These are phyloP conservation scores for Caradrina kadenii DNA, from an alignment of 2,888 invertebrate species.

Conservation along the genomic window DNA sequence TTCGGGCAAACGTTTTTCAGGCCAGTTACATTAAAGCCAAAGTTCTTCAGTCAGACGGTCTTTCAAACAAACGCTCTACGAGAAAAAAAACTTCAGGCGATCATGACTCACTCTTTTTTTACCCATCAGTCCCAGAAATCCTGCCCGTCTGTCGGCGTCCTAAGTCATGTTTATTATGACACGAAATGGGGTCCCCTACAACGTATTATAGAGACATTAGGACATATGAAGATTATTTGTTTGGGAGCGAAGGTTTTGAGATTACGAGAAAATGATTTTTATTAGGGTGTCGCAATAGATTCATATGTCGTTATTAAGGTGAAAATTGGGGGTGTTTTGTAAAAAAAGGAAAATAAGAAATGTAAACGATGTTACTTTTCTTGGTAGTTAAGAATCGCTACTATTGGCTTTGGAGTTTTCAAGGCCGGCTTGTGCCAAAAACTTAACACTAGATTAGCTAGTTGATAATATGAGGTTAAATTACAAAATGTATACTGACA, in stretches of 20 bases:
- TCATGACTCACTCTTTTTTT: neutral
- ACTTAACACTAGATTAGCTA: too few relatives aligned
- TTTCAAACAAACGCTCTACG: too few relatives aligned
- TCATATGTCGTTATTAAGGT: constrained; percentile 44
- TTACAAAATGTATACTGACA: too few relatives aligned
- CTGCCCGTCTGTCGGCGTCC: constrained; percentile 13
- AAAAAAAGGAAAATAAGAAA: constrained; percentile 5
- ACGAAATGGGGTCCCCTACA: constrained; percentile 51
- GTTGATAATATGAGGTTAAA: too few relatives aligned
- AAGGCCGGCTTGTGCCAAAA: too few relatives aligned
- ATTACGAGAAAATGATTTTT: constrained; percentile 59
- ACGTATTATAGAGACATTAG: constrained; percentile 56
- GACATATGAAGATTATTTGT: constrained; percentile 63
- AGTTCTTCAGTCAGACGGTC: too few relatives aligned
- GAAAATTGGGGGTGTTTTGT: constrained; percentile 37
- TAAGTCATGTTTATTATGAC: constrained; percentile 53
- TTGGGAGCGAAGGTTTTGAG: constrained; percentile 33
- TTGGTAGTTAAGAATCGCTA: neutral
- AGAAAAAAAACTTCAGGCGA: too few relatives aligned
- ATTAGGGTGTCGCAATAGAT: constrained; percentile 40
- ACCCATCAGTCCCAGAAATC: constrained; percentile 1
- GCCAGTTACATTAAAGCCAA: too few relatives aligned
- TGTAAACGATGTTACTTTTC: constrained; percentile 19
- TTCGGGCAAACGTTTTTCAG: too few relatives aligned
- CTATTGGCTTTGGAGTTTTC: neutral